A percentile compares a stretch with the other conserved stretches of the same genome.
Conservation (phyloP, 2,113 vertebrate genomes). For the Serilophus lunatus region DNA sequence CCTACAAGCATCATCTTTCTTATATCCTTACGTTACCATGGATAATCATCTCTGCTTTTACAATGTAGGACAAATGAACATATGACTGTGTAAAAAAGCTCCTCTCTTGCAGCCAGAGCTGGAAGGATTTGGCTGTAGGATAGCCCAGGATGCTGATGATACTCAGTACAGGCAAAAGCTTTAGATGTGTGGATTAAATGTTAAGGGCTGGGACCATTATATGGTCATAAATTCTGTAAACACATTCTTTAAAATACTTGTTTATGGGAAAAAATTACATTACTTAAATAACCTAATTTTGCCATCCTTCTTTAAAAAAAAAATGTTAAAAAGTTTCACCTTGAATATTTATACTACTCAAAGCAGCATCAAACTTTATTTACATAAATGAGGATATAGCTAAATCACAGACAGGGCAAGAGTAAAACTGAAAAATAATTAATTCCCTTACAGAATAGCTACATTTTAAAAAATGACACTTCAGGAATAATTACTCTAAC, state of each 20-base stretch:
- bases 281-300: not conserved
- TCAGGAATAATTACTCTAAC: not conserved
- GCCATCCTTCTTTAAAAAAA: not conserved
- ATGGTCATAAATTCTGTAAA: not conserved
- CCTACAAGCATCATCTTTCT: not conserved
- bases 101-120: not conserved
- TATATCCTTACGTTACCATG: not conserved
- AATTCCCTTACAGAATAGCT: not conserved
- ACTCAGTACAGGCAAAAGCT: not conserved
- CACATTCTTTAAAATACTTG: not conserved
- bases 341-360: not conserved
- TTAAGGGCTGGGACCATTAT: not conserved
- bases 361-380: not conserved
- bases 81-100: not conserved
- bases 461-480: not conserved
- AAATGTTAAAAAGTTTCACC: not conserved
- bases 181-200: not conserved
- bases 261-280: not conserved
- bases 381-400: not conserved
- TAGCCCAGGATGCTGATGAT: not conserved
- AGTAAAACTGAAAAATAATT: not conserved
- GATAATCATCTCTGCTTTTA: not conserved
- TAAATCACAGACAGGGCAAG: not conserved
- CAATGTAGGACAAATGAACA: not conserved
- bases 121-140: too few relatives aligned